phyloP scores from a whole-genome alignment of 2,888 invertebrate species.

The Cephus sareptanus region DNA sequence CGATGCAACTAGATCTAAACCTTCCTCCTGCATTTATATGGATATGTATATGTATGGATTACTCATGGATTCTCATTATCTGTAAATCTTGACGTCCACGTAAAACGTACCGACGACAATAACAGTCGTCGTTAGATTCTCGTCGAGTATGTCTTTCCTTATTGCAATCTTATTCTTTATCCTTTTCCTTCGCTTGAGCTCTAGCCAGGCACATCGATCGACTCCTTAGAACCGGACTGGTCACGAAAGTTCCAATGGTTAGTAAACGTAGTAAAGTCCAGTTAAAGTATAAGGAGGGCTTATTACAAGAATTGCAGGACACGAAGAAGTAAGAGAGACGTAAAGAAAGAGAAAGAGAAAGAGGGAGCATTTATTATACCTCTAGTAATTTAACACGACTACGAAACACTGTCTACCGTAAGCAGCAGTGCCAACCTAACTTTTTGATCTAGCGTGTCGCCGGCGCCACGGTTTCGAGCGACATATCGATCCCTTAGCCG shows the following conservation, averaged over 20 bases:
- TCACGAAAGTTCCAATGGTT: constrained; percentile 28
- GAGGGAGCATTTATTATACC: not conserved
- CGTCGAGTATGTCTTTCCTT: not conserved
- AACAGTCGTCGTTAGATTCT: not conserved
- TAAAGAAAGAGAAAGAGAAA: not conserved
- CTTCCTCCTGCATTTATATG: not conserved
- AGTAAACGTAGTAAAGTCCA: constrained; percentile 9
- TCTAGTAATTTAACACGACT: not conserved
- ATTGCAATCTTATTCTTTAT: not conserved
- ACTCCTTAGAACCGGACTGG: constrained; percentile 6
- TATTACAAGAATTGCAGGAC: constrained; percentile 16
- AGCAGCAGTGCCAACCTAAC: not conserved
- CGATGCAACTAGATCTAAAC: not conserved
- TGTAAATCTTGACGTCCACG: not conserved
- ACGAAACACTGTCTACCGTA: not conserved
- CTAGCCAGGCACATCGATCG: constrained; percentile 10
- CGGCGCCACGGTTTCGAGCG: not conserved
- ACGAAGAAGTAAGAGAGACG: constrained; percentile 25
- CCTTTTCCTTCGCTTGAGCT: not conserved
- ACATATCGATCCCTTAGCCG: not conserved
- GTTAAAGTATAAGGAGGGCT: not conserved
- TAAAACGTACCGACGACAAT: not conserved
- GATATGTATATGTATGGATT: not conserved
- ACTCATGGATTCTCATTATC: not conserved
- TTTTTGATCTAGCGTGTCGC: not conserved